phyloP scores from a whole-genome alignment of 2,888 invertebrate species.

The Xestia c-nigrum region DNA sequence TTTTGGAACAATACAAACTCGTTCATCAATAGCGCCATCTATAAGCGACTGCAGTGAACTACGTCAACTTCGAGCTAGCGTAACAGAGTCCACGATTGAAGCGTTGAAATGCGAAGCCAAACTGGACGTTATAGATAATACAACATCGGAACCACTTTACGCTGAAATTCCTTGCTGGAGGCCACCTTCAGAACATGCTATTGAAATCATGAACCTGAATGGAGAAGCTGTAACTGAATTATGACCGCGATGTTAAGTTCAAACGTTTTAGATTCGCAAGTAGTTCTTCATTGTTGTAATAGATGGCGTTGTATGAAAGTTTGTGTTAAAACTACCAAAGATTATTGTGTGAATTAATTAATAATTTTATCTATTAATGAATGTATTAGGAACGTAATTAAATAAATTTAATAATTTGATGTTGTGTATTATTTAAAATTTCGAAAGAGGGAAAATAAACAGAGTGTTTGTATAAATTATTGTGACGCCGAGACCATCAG shows the following conservation, averaged over 20 bases:
- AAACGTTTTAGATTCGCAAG: slow-evolving; percentile 22
- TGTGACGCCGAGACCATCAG: background rate
- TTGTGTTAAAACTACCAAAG: slow-evolving; percentile 64
- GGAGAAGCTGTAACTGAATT: slow-evolving; percentile 89
- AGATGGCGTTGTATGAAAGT: slow-evolving; percentile 77
- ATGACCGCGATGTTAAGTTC: slow-evolving; percentile 73
- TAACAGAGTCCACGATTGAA: slow-evolving; percentile 85
- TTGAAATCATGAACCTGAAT: slow-evolving; percentile 84
- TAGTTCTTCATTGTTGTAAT: slow-evolving; percentile 54
- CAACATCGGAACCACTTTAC: slow-evolving; percentile 91
- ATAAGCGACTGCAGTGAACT: slow-evolving; percentile 75
- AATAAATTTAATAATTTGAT: slow-evolving; percentile 33
- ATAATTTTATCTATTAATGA: slow-evolving; percentile 49
- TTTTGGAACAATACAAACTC: slow-evolving; percentile 75
- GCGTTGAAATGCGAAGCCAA: slow-evolving; percentile 87
- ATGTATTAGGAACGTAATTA: slow-evolving; percentile 53
- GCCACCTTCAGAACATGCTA: slow-evolving; percentile 87
- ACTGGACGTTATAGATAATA: slow-evolving; percentile 82
- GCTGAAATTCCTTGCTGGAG: slow-evolving; percentile 92
- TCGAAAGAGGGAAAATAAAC: background rate
- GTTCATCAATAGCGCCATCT: slow-evolving; percentile 83
- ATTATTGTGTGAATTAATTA: slow-evolving; percentile 64
- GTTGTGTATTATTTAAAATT: slow-evolving; percentile 4
- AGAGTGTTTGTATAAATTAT: background rate
- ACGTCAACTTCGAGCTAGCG: slow-evolving; percentile 74